Conservation (phyloP, 2,113 vertebrate genomes). For the Xenus cinereus region DNA sequence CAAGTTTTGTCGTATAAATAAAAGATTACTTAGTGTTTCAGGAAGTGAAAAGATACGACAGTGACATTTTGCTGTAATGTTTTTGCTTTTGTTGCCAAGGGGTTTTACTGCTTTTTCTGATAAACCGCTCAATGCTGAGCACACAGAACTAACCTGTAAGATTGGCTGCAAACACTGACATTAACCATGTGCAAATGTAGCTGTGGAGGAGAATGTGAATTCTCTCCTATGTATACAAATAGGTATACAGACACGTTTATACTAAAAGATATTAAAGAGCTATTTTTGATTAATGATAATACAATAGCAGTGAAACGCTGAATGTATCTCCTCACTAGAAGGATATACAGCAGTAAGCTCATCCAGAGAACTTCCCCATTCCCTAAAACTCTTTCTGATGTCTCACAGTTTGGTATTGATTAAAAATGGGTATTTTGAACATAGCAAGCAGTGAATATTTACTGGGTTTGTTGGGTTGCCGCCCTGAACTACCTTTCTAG, state of each 20-base stretch:
- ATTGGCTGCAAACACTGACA: neutral
- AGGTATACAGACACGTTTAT: neutral
- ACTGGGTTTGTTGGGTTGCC: rapidly evolving
- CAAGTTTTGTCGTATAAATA: neutral
- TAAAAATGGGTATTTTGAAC: neutral
- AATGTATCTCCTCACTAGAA: neutral
- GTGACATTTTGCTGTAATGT: neutral
- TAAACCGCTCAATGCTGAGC: neutral
- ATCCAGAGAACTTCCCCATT: neutral
- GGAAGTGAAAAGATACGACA: neutral
- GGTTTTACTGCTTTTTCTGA: neutral
- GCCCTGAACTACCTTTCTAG: neutral
- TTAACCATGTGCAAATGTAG: neutral
- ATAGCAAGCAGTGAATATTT: neutral
- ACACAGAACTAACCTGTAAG: neutral
- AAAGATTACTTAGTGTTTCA: neutral
- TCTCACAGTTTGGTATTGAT: neutral
- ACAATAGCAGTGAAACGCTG: neutral
- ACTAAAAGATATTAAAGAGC: neutral
- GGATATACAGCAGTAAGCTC: neutral
- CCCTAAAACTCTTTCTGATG: neutral
- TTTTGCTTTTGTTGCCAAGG: neutral
- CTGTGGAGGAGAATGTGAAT: neutral
- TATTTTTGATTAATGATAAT: neutral
- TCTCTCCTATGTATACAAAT: neutral